Evolutionary conservation across 1,140 invertebrate genomes (phyloP).

Genomic region (Telenomus remus): DNA sequence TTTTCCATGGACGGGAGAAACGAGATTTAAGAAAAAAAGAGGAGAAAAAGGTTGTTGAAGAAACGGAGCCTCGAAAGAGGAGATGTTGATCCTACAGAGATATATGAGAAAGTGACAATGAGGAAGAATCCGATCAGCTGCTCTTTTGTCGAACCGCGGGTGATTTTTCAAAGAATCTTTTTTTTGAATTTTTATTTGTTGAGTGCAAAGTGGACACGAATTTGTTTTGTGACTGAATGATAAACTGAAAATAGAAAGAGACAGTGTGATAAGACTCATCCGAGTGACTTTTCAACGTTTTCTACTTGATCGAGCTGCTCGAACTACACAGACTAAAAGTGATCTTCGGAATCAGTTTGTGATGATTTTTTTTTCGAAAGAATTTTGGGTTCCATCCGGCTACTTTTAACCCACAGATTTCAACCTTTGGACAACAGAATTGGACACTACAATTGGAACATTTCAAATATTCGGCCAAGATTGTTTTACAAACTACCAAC

Average conservation of each 20-base stretch:
- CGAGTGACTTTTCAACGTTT: slow-evolving; percentile 48
- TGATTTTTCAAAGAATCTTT: neutral
- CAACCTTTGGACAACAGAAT: too few relatives aligned
- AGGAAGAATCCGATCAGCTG: slow-evolving; percentile 14
- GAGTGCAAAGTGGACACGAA: neutral
- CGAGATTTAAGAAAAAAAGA: slow-evolving; percentile 18
- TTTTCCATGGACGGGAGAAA: slow-evolving; percentile 36
- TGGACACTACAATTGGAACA: too few relatives aligned
- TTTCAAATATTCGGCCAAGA: too few relatives aligned
- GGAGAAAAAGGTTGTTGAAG: slow-evolving; percentile 26
- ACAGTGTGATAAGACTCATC: slow-evolving; percentile 15
- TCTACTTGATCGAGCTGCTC: slow-evolving; percentile 31
- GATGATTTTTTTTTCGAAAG: neutral
- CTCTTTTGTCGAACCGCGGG: slow-evolving; percentile 39
- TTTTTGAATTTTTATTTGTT: neutral
- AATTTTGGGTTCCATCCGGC: neutral
- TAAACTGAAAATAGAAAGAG: slow-evolving; percentile 15
- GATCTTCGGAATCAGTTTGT: neutral
- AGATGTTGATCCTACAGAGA: slow-evolving; percentile 48
- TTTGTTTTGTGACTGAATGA: slow-evolving; percentile 12
- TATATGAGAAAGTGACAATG: slow-evolving; percentile 30
- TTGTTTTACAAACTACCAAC: too few relatives aligned
- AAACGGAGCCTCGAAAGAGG: slow-evolving; percentile 41
- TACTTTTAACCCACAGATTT: neutral
- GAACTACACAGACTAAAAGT: slow-evolving; percentile 1